These are phyloP conservation scores for Otus sunia DNA, from an alignment of 2,113 vertebrate species.

Conservation along the genomic window DNA sequence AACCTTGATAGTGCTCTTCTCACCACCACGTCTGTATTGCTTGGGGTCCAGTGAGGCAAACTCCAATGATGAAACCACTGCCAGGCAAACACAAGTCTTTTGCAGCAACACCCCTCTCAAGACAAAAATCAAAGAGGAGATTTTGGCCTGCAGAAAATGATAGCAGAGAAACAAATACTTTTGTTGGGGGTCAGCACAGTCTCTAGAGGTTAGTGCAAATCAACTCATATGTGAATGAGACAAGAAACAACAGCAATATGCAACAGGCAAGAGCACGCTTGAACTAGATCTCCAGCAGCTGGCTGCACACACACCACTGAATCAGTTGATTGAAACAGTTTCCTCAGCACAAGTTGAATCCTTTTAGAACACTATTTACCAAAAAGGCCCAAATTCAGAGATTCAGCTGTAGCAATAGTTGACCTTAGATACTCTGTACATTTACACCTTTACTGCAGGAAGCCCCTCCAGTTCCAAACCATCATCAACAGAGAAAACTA, in stretches of 20 bases:
- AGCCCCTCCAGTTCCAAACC: background rate
- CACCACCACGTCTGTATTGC: accelerated
- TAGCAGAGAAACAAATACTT: background rate
- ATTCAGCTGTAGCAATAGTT: background rate
- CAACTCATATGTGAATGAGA: background rate
- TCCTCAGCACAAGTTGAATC: background rate
- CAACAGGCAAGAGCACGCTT: background rate
- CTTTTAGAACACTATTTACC: background rate
- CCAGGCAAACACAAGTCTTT: background rate
- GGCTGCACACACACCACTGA: background rate
- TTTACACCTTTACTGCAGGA: background rate
- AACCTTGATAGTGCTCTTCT: background rate
- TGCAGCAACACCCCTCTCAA: background rate
- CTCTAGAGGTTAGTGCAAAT: background rate
- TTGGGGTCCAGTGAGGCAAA: background rate
- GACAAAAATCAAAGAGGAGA: background rate
- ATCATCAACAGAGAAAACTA: background rate
- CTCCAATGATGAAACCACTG: background rate
- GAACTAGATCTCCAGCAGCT: background rate
- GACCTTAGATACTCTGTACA: background rate
- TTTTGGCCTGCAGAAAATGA: background rate
- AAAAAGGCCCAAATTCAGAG: background rate
- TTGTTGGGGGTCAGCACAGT: background rate
- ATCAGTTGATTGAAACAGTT: background rate
- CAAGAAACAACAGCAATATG: background rate